These are phyloP conservation scores for Galeopsomyia nigrocyanea DNA, from an alignment of 2,888 invertebrate species.

Conservation along the genomic window DNA sequence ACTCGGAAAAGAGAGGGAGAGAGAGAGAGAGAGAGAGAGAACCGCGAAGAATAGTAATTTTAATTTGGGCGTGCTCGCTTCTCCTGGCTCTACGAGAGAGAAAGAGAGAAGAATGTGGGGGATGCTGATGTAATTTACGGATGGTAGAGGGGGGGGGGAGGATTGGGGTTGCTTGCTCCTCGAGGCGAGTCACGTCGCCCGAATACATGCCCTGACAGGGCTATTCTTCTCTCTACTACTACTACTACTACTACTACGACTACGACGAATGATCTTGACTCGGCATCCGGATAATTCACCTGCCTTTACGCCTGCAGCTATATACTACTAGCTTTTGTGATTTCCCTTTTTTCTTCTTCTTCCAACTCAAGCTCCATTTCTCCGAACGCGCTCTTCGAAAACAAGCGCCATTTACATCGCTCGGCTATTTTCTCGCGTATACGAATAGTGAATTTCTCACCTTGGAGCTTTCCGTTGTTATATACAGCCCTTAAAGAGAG, in stretches of 20 bases:
- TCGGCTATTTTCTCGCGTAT: too few relatives aligned
- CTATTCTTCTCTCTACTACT: constrained; percentile 5
- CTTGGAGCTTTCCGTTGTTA: neutral
- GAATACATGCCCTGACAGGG: constrained; percentile 25
- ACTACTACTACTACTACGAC: neutral
- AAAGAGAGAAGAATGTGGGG: constrained; percentile 23
- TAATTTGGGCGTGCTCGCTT: constrained; percentile 27
- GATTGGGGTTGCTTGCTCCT: neutral
- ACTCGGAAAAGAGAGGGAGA: too few relatives aligned
- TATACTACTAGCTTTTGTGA: constrained; percentile 29
- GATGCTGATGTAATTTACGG: constrained; percentile 37
- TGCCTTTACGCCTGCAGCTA: constrained; percentile 6
- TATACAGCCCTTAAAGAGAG: neutral
- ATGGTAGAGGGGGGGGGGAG: too few relatives aligned
- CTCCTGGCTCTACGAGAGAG: neutral
- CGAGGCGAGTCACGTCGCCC: constrained; percentile 36
- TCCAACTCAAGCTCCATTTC: neutral
- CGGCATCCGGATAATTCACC: constrained; percentile 32
- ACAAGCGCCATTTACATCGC: too few relatives aligned
- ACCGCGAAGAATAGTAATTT: constrained; percentile 32
- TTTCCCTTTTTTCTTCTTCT: constrained; percentile 8
- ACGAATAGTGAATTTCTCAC: neutral
- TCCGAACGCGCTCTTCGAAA: constrained; percentile 10
- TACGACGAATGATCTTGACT: constrained; percentile 31
- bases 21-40: constrained; percentile 11